Conservation (phyloP, 2,113 vertebrate species). For the Ptyas mucosa region DNA sequence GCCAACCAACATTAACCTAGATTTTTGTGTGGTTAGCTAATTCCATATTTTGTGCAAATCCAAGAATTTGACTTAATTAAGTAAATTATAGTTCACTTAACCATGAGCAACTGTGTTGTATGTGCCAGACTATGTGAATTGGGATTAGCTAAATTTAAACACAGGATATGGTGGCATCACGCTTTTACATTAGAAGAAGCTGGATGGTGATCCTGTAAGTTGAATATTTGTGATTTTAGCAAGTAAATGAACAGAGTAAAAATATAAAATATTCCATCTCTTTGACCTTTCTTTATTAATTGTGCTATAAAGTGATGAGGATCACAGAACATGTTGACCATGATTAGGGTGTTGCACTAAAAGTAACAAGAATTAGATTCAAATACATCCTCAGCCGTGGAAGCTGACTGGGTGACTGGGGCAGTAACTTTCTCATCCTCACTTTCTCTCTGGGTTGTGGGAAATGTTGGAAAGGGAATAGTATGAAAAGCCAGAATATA, state of each 20-base stretch:
- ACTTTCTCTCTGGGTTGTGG: not conserved
- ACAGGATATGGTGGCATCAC: not conserved
- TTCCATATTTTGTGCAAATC: not conserved
- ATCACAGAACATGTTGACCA: not conserved
- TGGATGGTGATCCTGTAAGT: not conserved
- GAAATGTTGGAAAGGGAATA: not conserved
- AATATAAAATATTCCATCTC: not conserved
- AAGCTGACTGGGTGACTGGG: not conserved
- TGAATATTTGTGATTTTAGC: not conserved
- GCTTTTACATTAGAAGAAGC: not conserved
- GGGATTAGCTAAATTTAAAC: not conserved
- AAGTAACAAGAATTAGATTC: not conserved
- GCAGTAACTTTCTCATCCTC: not conserved
- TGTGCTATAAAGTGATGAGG: not conserved
- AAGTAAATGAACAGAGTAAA: not conserved
- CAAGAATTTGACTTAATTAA: not conserved
- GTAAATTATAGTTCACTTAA: not conserved
- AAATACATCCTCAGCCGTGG: not conserved
- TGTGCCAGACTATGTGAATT: not conserved
- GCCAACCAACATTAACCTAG: not conserved
- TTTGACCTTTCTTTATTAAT: not conserved
- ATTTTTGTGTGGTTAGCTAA: not conserved
- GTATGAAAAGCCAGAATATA: not conserved
- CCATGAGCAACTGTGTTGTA: not conserved
- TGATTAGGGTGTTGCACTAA: not conserved